phyloP scores from a whole-genome alignment of 2,113 vertebrate species.

The Paralichthys olivaceus region DNA sequence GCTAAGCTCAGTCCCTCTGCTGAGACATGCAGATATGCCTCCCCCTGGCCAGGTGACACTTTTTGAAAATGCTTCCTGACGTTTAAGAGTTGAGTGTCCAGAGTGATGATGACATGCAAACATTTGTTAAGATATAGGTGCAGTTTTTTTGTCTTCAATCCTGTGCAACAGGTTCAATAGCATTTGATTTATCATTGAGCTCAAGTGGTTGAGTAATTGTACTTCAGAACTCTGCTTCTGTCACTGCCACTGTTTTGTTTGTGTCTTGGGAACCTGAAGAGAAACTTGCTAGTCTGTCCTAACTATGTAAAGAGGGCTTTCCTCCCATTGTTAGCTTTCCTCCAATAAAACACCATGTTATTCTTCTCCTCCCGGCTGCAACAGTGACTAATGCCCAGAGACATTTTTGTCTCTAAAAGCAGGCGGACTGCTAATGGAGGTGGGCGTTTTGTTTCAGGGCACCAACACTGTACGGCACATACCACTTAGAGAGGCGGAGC shows the following conservation, averaged over 20 bases:
- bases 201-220: constrained; percentile 33
- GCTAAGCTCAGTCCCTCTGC: constrained; percentile 56
- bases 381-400: constrained; percentile 76
- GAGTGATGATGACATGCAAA: neutral
- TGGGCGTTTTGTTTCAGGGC: constrained; percentile 75
- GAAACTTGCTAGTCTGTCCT: constrained; percentile 46
- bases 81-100: constrained; percentile 4
- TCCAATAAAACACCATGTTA: constrained; percentile 72
- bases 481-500: constrained; percentile 71
- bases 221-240: constrained; percentile 38
- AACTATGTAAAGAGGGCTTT: constrained; percentile 71
- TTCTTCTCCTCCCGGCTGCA: constrained; percentile 73
- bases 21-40: constrained; percentile 61
- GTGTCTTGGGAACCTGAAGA: constrained; percentile 65
- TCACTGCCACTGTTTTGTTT: constrained; percentile 37
- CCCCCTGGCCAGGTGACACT: constrained; percentile 53
- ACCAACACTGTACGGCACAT: constrained; percentile 72
- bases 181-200: constrained; percentile 42
- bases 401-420: constrained; percentile 72
- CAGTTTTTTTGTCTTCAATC: neutral
- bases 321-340: constrained; percentile 82
- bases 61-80: constrained; percentile 17
- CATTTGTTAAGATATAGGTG: constrained; percentile 17
- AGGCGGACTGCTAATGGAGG: constrained; percentile 74
- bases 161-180: constrained; percentile 24